These are phyloP conservation scores for Drosophila dunni DNA, from an alignment of 1,140 invertebrate genomes.

Conservation along the genomic window DNA sequence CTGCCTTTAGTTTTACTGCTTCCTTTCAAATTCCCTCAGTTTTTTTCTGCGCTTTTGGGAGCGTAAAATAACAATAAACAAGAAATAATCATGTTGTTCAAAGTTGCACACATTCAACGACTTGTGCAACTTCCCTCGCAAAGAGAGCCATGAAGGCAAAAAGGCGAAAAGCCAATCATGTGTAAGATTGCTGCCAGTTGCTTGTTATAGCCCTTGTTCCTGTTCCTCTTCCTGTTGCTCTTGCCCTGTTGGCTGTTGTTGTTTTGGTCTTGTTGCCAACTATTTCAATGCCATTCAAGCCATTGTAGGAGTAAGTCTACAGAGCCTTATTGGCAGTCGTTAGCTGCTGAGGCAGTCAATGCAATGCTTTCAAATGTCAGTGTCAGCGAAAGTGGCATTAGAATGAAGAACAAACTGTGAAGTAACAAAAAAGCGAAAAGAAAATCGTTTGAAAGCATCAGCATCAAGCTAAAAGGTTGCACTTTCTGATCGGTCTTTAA, in stretches of 20 bases:
- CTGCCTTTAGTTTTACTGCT: conserved; percentile 22
- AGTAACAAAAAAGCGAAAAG: not conserved
- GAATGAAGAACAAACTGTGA: conserved; percentile 6
- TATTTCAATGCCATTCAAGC: conserved; percentile 44
- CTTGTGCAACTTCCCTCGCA: not conserved
- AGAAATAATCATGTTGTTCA: conserved; percentile 78
- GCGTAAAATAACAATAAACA: conserved; percentile 81
- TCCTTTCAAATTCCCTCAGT: not conserved
- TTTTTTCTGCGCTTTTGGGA: not conserved
- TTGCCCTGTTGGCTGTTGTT: conserved; percentile 8
- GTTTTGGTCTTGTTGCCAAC: conserved; percentile 32
- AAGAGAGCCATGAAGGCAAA: too few relatives aligned
- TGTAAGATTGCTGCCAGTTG: conserved; percentile 60
- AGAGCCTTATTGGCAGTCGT: conserved; percentile 41
- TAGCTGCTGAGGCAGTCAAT: conserved; percentile 42
- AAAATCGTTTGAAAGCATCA: conserved; percentile 12
- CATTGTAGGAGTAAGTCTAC: conserved; percentile 7
- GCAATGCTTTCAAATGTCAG: conserved; percentile 55
- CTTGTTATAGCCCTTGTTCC: conserved; percentile 20
- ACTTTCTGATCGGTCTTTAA: conserved; percentile 17
- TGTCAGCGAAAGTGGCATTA: conserved; percentile 53
- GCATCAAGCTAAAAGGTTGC: conserved; percentile 26
- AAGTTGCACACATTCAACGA: conserved; percentile 38
- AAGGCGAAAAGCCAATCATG: conserved; percentile 71
- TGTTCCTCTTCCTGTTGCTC: conserved; percentile 9